These are phyloP conservation scores for Montipora foliosa DNA, from an alignment of 64 coral and sea anemone genomes.

Conservation along the genomic window DNA sequence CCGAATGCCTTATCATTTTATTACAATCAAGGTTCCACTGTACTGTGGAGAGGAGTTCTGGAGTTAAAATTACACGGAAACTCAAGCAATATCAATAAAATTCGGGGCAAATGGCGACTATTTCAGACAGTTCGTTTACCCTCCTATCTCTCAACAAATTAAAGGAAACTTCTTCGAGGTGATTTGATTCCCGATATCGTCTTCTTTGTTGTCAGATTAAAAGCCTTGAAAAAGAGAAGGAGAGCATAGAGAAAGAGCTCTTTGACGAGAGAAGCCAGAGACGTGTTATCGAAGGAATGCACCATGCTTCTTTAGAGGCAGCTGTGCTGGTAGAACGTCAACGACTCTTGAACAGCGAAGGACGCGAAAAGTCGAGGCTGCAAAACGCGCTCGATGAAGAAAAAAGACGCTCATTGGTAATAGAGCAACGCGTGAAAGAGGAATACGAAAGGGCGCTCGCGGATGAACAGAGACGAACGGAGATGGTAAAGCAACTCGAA, in stretches of 20 bases:
- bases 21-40: too few species aligned
- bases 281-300: conserved; percentile 58
- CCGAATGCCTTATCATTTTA: too few species aligned
- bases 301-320: conserved; percentile 59
- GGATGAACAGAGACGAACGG: conserved; percentile 49
- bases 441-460: conserved; percentile 72
- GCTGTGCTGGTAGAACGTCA: conserved; percentile 63
- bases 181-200: neutral
- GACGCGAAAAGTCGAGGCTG: conserved; percentile 50
- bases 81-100: neutral
- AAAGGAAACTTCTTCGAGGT: too few species aligned
- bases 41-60: neutral
- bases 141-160: too few species aligned
- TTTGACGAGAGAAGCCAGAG: conserved; percentile 77
- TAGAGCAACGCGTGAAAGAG: conserved; percentile 73
- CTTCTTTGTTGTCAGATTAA: conserved; percentile 39
- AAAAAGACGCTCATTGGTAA: conserved; percentile 67
- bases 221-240: conserved; percentile 67
- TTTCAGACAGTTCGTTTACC: too few species aligned
- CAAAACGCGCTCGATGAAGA: conserved; percentile 70
- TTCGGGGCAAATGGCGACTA: too few species aligned
- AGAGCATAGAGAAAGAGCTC: conserved; percentile 62
- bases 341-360: conserved; percentile 38
- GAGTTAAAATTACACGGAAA: neutral
- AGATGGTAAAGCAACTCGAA: conserved; percentile 32